A percentile compares a stretch with the other conserved stretches of the same genome.
phyloP scores from a whole-genome alignment of 2,888 invertebrate species.

The Ernsta delagoae region DNA sequence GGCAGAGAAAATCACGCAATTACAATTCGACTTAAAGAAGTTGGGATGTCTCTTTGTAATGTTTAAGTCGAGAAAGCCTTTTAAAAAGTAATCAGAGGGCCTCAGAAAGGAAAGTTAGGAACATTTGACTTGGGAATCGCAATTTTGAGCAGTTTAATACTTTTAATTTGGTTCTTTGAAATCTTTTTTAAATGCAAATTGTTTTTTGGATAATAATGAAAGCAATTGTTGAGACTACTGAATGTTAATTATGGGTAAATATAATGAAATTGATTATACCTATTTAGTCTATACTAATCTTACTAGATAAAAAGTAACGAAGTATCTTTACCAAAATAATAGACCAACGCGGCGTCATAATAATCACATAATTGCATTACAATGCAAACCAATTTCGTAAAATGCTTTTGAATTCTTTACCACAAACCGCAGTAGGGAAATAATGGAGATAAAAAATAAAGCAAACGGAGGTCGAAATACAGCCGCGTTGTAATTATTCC shows the following conservation, averaged over 20 bases:
- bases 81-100: constrained; percentile 79
- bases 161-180: constrained; percentile 66
- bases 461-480: constrained; percentile 48
- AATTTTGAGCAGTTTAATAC: constrained; percentile 72
- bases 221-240: neutral
- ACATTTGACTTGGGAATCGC: constrained; percentile 66
- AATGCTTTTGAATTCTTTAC: constrained; percentile 79
- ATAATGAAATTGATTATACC: no score
- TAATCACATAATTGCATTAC: constrained; percentile 58
- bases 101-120: constrained; percentile 63
- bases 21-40: constrained; percentile 62
- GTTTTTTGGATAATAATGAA: constrained; percentile 35
- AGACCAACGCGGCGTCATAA: constrained; percentile 20
- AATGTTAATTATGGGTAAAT: no score
- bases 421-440: constrained; percentile 65
- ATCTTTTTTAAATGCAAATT: constrained; percentile 52
- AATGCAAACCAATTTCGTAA: constrained; percentile 73
- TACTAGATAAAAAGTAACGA: neutral
- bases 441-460: constrained; percentile 56
- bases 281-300: neutral
- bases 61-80: constrained; percentile 67
- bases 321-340: constrained; percentile 1
- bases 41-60: constrained; percentile 65
- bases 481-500: constrained; percentile 77
- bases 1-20: constrained; percentile 72